Percentiles rank a stretch among this genome's conserved stretches.
Evolutionary conservation across 1,140 invertebrate genomes (phyloP).

Genomic region (Papilio helenus): DNA sequence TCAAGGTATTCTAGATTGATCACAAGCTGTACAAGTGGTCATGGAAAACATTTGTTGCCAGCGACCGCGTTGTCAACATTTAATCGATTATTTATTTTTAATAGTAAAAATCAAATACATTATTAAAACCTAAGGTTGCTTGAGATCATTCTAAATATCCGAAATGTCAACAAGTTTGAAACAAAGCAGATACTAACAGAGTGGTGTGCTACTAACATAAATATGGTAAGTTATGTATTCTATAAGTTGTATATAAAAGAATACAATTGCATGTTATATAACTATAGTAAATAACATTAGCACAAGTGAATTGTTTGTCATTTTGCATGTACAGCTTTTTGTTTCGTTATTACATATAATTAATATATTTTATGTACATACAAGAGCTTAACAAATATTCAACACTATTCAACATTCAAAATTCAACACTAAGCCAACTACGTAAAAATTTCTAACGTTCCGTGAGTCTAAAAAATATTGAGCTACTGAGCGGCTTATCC

Average conservation of each 20-base stretch:
- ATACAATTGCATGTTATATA: neutral
- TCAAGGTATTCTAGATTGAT: neutral
- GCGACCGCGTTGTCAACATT: too few species aligned
- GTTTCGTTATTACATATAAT: too few species aligned
- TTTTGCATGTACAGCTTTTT: neutral
- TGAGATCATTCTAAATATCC: neutral
- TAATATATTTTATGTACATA: too few species aligned
- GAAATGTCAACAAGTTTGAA: neutral
- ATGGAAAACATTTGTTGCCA: too few species aligned
- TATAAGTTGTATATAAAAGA: neutral
- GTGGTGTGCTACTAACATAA: slow-evolving; percentile 41
- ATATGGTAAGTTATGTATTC: slow-evolving; percentile 35
- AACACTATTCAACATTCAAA: too few species aligned
- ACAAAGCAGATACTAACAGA: slow-evolving; percentile 37
- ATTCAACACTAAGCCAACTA: too few species aligned
- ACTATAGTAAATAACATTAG: neutral
- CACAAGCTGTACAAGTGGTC: neutral
- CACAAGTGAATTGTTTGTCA: neutral
- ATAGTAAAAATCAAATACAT: too few species aligned
- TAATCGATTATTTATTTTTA: too few species aligned
- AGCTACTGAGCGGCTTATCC: too few species aligned
- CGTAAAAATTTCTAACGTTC: too few species aligned
- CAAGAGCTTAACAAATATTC: too few species aligned
- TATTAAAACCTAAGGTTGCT: neutral
- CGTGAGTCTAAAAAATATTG: too few species aligned